Percentiles rank a stretch among this genome's conserved stretches.
Evolutionary conservation across 2,797 vertebrate genomes (phyloP).

Genomic region (Ammospiza maritima): DNA sequence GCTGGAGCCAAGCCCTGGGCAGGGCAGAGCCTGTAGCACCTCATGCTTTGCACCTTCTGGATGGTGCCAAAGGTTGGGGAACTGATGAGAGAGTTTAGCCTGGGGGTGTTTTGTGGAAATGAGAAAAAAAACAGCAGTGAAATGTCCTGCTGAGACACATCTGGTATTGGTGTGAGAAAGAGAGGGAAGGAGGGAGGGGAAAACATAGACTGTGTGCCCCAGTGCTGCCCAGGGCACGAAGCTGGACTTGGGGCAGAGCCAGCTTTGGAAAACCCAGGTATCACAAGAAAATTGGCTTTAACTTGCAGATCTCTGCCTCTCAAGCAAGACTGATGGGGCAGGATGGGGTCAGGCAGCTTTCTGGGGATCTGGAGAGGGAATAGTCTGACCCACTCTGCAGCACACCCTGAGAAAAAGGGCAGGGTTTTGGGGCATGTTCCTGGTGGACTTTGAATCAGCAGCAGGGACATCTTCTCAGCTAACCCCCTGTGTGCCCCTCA

Average conservation of each 20-base stretch:
- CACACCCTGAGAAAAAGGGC: rapidly evolving
- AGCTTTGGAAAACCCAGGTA: neutral
- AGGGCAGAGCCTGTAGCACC: neutral
- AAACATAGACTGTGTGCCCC: neutral
- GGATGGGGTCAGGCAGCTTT: neutral
- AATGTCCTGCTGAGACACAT: neutral
- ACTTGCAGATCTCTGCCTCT: neutral
- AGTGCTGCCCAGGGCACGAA: neutral
- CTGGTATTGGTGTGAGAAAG: neutral
- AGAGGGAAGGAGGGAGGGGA: slow-evolving; percentile 1
- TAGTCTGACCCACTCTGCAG: neutral
- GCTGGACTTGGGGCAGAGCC: neutral
- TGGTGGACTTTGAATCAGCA: neutral
- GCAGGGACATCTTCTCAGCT: slow-evolving; percentile 17
- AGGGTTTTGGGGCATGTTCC: neutral
- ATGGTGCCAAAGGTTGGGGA: neutral
- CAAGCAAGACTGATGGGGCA: neutral
- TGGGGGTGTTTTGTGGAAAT: neutral
- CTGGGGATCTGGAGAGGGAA: neutral
- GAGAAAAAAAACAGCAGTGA: neutral
- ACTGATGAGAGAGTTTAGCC: neutral
- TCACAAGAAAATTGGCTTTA: neutral
- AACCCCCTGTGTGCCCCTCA: neutral
- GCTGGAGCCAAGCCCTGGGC: neutral
- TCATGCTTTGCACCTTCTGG: neutral